Conservation (phyloP, 1,140 invertebrate genomes). For the Periplaneta americana region DNA sequence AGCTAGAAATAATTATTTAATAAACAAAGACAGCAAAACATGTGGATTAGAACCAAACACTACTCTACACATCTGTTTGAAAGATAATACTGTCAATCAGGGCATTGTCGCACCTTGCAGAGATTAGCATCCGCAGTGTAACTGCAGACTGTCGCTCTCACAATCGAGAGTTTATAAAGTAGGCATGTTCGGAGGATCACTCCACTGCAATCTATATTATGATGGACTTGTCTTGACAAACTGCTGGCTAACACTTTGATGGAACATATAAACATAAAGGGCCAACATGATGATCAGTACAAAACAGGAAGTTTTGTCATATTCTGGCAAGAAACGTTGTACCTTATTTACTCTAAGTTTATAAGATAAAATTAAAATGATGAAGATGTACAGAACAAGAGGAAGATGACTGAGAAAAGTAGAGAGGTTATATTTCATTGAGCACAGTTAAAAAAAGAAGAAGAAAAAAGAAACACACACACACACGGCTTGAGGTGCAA, state of each 20-base stretch:
- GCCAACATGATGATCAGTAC: not conserved
- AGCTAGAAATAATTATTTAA: conserved; percentile 10
- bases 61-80: conserved; percentile 8
- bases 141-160: not conserved
- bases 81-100: conserved; percentile 22
- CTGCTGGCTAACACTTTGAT: not conserved
- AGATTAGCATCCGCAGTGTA: not conserved
- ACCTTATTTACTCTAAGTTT: not conserved
- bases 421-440: not conserved
- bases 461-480: no score
- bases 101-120: not conserved
- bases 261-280: not conserved
- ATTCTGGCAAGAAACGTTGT: not conserved
- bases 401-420: not conserved
- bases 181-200: not conserved
- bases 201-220: not conserved
- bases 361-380: not conserved
- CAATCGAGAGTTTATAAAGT: not conserved
- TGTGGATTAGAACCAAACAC: conserved; percentile 16
- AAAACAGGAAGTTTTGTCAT: not conserved
- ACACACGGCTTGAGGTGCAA: not conserved
- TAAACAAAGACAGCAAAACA: conserved; percentile 13
- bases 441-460: not conserved
- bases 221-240: not conserved
- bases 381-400: not conserved